A percentile compares a stretch with the other conserved stretches of the same genome.
These are phyloP conservation scores for Chironomus striatipennis DNA, from an alignment of 1,140 invertebrate genomes.

Conservation along the genomic window DNA sequence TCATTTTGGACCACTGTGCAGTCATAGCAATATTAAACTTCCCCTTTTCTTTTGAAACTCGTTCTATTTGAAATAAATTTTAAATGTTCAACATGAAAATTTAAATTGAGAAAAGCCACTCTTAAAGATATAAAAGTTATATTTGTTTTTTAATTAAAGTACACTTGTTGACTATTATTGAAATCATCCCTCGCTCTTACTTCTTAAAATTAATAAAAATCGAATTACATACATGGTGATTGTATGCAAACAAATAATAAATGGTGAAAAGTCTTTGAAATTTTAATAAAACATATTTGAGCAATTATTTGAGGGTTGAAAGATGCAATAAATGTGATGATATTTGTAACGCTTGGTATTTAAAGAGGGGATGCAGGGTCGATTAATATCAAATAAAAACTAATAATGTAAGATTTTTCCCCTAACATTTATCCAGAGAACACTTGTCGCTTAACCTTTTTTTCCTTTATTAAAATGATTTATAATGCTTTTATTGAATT, in stretches of 20 bases:
- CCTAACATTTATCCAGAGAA: not conserved
- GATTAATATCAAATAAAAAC: conserved; percentile 23
- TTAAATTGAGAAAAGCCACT: too few relatives aligned
- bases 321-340: conserved; percentile 3
- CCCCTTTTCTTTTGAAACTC: too few relatives aligned
- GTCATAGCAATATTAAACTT: too few relatives aligned
- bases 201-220: not conserved
- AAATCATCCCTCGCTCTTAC: not conserved
- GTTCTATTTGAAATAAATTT: too few relatives aligned
- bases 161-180: conserved; percentile 20
- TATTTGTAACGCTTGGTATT: not conserved
- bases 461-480: too few relatives aligned
- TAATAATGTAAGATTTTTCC: not conserved
- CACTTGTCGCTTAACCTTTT: not conserved
- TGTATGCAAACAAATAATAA: conserved; percentile 22
- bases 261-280: conserved; percentile 21
- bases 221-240: not conserved
- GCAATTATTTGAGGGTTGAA: not conserved
- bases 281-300: conserved; percentile 20
- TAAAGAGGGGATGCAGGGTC: conserved; percentile 17
- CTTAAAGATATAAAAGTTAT: not conserved
- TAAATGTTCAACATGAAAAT: too few relatives aligned
- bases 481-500: too few relatives aligned
- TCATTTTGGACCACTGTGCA: too few relatives aligned
- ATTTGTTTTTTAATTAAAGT: conserved; percentile 20